phyloP scores from a whole-genome alignment of 2,797 vertebrate species.

The Oceanodroma leucorhoa region DNA sequence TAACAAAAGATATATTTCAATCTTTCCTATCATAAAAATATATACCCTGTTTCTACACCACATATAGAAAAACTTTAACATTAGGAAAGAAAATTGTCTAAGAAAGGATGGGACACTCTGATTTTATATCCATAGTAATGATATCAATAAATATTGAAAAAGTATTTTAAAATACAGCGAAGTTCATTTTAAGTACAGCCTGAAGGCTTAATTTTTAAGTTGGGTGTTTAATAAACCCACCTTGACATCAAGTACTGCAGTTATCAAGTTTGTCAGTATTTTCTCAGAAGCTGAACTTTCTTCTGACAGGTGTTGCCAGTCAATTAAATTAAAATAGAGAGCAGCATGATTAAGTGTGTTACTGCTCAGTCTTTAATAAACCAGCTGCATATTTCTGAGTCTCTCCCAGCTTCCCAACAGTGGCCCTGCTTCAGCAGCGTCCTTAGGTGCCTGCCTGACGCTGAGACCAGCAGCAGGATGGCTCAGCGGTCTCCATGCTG shows the following conservation, averaged over 20 bases:
- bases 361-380: not conserved
- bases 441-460: not conserved
- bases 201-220: not conserved
- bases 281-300: not conserved
- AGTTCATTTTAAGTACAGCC: not conserved
- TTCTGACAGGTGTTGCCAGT: not conserved
- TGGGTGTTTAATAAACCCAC: not conserved
- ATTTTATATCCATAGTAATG: not conserved
- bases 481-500: not conserved
- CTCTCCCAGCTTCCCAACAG: not conserved
- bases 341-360: not conserved
- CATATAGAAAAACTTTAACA: not conserved
- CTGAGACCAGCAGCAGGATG: not conserved
- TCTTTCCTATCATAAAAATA: not conserved
- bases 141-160: not conserved
- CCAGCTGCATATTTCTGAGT: not conserved
- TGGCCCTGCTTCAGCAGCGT: fast-evolving
- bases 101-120: not conserved
- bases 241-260: not conserved
- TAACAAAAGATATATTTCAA: not conserved
- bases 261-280: not conserved
- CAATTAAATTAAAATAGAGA: not conserved
- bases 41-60: not conserved
- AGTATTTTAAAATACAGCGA: not conserved
- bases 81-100: not conserved